A percentile compares a stretch with the other conserved stretches of the same genome.
Conservation (phyloP, 2,113 vertebrate species). For the Vidua macroura region DNA sequence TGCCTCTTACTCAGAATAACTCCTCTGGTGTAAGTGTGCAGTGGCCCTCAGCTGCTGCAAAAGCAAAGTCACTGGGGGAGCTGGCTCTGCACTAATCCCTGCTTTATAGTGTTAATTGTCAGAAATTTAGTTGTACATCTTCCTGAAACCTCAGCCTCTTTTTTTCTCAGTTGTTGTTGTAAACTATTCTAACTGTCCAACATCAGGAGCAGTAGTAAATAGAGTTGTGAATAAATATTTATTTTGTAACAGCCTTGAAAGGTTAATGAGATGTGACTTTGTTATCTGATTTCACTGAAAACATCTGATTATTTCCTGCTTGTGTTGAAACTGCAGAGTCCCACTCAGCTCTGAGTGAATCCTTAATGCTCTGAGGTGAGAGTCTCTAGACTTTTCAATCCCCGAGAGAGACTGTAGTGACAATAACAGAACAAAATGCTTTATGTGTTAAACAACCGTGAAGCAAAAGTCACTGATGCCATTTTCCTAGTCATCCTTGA, state of each 20-base stretch:
- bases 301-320: slow-evolving; percentile 2
- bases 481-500: not conserved
- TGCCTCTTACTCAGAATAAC: not conserved
- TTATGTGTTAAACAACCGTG: not conserved
- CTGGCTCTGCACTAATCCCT: not conserved
- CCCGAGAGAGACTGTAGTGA: not conserved
- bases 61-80: not conserved
- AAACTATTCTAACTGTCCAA: not conserved
- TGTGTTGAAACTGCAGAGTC: not conserved
- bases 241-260: not conserved
- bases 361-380: not conserved
- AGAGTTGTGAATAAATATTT: not conserved
- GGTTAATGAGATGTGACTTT: not conserved
- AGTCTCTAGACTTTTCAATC: not conserved
- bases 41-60: not conserved
- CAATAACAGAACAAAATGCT: not conserved
- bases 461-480: not conserved
- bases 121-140: not conserved
- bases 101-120: not conserved
- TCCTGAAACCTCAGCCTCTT: not conserved
- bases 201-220: not conserved
- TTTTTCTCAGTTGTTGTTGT: not conserved
- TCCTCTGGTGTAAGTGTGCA: not conserved
- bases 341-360: not conserved
- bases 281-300: slow-evolving; percentile 3